Evolutionary conservation across 2,797 vertebrate genomes (phyloP), one percentile per base, ranked within the genome.

Genomic region (Chaenodraco wilsoni): DNA sequence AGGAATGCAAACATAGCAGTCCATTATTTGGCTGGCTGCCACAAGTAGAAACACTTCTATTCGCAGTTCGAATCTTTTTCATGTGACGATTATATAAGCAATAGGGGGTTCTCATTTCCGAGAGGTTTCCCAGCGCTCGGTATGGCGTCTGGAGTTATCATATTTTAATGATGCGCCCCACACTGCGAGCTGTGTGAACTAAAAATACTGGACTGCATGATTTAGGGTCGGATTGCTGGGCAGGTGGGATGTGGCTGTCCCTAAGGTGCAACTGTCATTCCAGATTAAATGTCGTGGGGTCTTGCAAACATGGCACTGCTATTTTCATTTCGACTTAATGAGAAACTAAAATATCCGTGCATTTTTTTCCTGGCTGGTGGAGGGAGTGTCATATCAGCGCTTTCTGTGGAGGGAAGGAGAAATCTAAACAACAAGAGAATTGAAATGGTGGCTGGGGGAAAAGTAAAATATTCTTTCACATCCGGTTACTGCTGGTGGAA

Each of bases 1-100:
- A 72, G 31, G 58, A 66, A 75, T 54, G 63, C 74, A 83, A 65
- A 88, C 87, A 91, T 85, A 85, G 84, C 73, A 69, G 65, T n/a
- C 57, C 33, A 21, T 84, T 69, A 82, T 79, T 84, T 82, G 73
- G 78, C 69, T 71, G 65, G 77, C 65, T 65, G 76, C 69, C 79
- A 72, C 2, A 54, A 72, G 66, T 54, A 62, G 67, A 61, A 80
- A 57, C 62, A 63, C 63, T 78, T 75, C 4, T 40, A 58, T 48
- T 31, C 21, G 33, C 15, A 45, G 65, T 71, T 58, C 72, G 46
- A 71, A 75, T 83, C 19, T 37, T 74, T 76, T 64, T 80, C 6
- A 72, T 66, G 41, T 65, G 51, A 54, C 0, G 15, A 54, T 69
- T 84, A 78, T 44, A 66, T 83, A 87, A 88, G 63, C 3, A 4